Evolutionary conservation across 2,888 invertebrate genomes (phyloP).

Genomic region (Tachina grossa): DNA sequence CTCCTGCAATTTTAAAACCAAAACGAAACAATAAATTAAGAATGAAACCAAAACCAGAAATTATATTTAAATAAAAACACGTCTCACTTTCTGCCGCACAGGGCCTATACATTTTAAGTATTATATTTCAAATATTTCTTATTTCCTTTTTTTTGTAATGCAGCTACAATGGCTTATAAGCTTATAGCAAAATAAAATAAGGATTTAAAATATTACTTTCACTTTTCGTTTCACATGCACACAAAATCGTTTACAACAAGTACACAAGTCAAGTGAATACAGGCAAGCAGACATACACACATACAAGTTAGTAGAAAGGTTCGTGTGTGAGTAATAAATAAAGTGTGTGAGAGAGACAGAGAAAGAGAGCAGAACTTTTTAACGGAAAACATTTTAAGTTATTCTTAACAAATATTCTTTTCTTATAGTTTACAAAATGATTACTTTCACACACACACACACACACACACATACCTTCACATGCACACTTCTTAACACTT

Average conservation of each 20-base stretch:
- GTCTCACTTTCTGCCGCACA: background rate
- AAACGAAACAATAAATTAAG: background rate
- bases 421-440: slow-evolving; percentile 2
- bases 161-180: background rate
- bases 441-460: background rate
- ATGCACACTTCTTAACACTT: slow-evolving; percentile 10
- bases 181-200: slow-evolving; percentile 22
- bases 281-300: no score
- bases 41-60: background rate
- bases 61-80: background rate
- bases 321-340: background rate
- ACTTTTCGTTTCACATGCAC: slow-evolving; percentile 16
- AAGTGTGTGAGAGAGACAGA: background rate
- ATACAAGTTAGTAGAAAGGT: no score
- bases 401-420: slow-evolving; percentile 42
- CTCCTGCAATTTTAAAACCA: background rate
- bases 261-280: no score
- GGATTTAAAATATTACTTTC: slow-evolving; percentile 34
- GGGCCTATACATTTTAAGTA: background rate
- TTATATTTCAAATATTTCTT: background rate
- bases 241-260: background rate
- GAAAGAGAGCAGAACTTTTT: background rate
- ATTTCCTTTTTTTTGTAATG: background rate
- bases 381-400: background rate
- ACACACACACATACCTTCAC: background rate